Percentiles rank a stretch among this genome's conserved stretches.
Evolutionary conservation across 2,113 vertebrate genomes (phyloP).

Genomic region (Vulpes lagopus): DNA sequence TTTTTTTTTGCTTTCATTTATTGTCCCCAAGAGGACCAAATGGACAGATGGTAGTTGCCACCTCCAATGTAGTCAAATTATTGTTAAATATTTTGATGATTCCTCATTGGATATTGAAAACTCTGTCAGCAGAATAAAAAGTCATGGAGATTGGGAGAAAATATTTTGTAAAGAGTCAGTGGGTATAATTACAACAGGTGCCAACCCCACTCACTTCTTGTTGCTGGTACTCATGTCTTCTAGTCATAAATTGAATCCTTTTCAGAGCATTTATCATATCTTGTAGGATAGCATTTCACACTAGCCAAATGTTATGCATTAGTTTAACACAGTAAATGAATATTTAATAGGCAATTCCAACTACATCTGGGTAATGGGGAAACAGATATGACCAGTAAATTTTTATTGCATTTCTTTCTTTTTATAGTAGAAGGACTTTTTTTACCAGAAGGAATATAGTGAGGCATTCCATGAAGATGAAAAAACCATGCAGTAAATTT

Average conservation of each 20-base stretch:
- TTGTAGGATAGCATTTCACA: background rate
- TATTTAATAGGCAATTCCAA: background rate
- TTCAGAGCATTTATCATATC: background rate
- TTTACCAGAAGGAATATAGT: background rate
- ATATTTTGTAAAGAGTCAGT: constrained; percentile 28
- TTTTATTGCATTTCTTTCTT: background rate
- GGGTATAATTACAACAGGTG: background rate
- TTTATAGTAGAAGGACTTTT: constrained; percentile 3
- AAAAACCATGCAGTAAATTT: background rate
- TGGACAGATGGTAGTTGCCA: background rate
- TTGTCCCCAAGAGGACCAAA: background rate
- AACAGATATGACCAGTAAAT: background rate
- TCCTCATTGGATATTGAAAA: background rate
- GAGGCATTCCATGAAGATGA: background rate
- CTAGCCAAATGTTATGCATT: background rate
- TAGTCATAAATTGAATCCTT: background rate
- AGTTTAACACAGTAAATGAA: background rate
- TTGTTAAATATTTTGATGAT: background rate
- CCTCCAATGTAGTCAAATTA: background rate
- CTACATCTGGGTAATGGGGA: background rate
- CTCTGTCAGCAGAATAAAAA: background rate
- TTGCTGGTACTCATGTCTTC: background rate
- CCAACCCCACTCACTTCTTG: background rate
- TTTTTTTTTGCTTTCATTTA: background rate
- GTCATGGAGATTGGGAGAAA: background rate